These are phyloP conservation scores for Tethea ocularis DNA, from an alignment of 2,888 invertebrate genomes.

Conservation along the genomic window DNA sequence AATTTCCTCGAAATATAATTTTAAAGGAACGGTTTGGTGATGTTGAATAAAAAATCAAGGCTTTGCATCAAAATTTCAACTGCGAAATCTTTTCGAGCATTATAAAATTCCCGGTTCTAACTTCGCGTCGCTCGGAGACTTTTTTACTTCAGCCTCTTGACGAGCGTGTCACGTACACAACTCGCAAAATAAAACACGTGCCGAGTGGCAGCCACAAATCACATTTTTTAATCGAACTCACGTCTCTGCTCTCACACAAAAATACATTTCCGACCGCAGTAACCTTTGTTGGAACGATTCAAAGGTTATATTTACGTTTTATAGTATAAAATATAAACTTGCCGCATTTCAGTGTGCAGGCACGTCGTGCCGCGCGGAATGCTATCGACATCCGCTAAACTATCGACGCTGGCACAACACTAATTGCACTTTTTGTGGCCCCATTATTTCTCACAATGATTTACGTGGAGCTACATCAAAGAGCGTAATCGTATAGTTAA, in stretches of 20 bases:
- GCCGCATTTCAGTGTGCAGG: constrained; percentile 70
- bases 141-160: constrained; percentile 60
- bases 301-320: constrained; percentile 41
- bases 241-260: constrained; percentile 58
- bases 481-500: constrained; percentile 69
- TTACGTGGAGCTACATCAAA: constrained; percentile 65
- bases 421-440: constrained; percentile 76
- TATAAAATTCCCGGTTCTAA: constrained; percentile 44
- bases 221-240: constrained; percentile 82
- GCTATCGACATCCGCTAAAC: constrained; percentile 80
- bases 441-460: constrained; percentile 73
- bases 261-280: constrained; percentile 18
- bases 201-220: constrained; percentile 78
- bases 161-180: constrained; percentile 73
- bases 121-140: constrained; percentile 32
- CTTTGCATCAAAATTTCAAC: constrained; percentile 40
- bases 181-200: constrained; percentile 79
- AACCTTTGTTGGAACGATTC: constrained; percentile 25
- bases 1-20: not conserved
- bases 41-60: constrained; percentile 32
- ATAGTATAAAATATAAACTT: constrained; percentile 29
- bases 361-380: constrained; percentile 72
- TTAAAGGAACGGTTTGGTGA: constrained; percentile 17
- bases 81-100: constrained; percentile 29
- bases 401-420: constrained; percentile 77